These are phyloP conservation scores for Chionodraco myersi DNA, from an alignment of 2,113 vertebrate species.

Conservation along the genomic window DNA sequence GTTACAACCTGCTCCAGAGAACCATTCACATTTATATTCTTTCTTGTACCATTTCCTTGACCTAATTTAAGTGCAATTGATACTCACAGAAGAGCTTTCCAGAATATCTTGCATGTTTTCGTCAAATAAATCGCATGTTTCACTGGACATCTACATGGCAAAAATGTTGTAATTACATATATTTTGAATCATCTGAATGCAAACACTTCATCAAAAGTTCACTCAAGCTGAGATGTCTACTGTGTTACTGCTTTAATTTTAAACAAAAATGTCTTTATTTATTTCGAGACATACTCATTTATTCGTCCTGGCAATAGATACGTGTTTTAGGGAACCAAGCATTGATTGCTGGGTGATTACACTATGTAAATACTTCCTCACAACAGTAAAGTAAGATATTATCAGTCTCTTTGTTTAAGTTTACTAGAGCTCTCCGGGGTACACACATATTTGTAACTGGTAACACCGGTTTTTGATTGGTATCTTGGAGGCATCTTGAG, in stretches of 20 bases:
- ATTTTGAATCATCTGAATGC: not conserved
- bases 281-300: not conserved
- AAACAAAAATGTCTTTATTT: no score
- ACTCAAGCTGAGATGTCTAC: not conserved
- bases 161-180: slow-evolving; percentile 2
- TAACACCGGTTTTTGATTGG: slow-evolving; percentile 42
- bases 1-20: slow-evolving; percentile 12
- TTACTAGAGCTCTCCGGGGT: not conserved
- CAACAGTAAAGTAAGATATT: slow-evolving; percentile 8
- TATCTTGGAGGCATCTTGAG: slow-evolving; percentile 22
- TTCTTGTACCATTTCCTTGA: not conserved
- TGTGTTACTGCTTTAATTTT: not conserved
- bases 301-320: not conserved
- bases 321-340: not conserved
- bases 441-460: slow-evolving; percentile 33
- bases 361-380: not conserved
- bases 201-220: not conserved
- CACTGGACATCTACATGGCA: slow-evolving; percentile 50
- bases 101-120: slow-evolving; percentile 30
- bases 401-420: slow-evolving; percentile 7
- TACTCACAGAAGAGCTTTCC: slow-evolving; percentile 65
- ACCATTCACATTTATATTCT: slow-evolving; percentile 6
- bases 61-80: not conserved
- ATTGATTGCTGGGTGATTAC: not conserved
- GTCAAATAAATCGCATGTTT: slow-evolving; percentile 50